Base-by-base conservation (phyloP, 2,113 vertebrate genomes). In the Entelurus aequoreus region DNA sequence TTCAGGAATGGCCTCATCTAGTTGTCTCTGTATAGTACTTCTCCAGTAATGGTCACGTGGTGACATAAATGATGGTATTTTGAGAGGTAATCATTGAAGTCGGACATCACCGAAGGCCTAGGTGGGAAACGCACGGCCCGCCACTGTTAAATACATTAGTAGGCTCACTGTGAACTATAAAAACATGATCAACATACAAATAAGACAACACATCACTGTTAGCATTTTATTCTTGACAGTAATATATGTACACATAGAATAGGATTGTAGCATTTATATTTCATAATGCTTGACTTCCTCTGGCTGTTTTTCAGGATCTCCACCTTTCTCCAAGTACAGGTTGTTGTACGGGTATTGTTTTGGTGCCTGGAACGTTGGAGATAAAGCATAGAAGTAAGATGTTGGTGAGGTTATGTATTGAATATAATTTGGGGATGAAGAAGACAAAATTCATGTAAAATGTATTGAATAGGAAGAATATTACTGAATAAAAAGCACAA, bases 331-430 rank as follows among this genome's bases (percentile, higher is more conserved):
- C 89, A 98, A 72, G 72, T 97, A 91, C 62, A 97, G 87, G 70
- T 95, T 62, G 58, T 92, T 93, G 64, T 91, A 99, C 59, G 97
- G 97, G 87, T 93, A 97, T 74, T 99, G 97, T 84, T 99, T 99
- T 0, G 94, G 92, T 58, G 80, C 93, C 97, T 99, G 70, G 2
- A 68, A 88, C 42, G 5, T 44, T 65, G 66, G 55, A 83, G 76
- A 64, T 50, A 19, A 6, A 67, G 10, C 8, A 0, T 13, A 60
- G 48, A 10, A 15, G 69, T 1, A 66, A 51, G 0, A 50, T 19
- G 1, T 36, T 37, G 5, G 37, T 50, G 5, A 16, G 28, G 28
- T 28, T 28, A 28, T 46, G 10, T 46, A 46, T 46, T 46, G n/a
- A 19, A 50, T 50, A 16, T 19, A 21, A 51, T 21, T 51, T 5